Percentiles rank a stretch among this genome's conserved stretches.
phyloP scores from a whole-genome alignment of 2,113 vertebrate genomes.

The Ochotona princeps region DNA sequence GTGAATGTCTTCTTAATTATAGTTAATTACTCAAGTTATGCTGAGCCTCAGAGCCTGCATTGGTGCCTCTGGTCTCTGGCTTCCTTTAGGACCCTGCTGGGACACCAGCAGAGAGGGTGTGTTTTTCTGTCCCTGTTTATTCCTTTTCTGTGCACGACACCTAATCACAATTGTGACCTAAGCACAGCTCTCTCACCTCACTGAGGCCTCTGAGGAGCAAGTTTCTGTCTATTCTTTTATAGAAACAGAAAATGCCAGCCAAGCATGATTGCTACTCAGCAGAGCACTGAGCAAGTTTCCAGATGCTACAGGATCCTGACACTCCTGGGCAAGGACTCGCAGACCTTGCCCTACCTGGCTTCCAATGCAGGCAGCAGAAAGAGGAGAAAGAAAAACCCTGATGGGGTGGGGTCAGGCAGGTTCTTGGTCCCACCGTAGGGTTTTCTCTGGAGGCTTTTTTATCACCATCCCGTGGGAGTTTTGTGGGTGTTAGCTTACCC shows the following conservation, averaged over 20 bases:
- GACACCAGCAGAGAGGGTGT: neutral
- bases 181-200: neutral
- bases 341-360: conserved; percentile 33
- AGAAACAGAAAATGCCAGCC: conserved; percentile 66
- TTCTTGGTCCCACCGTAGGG: neutral
- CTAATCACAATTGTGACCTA: neutral
- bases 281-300: neutral
- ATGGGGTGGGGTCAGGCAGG: neutral
- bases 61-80: neutral
- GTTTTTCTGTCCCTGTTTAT: neutral
- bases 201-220: neutral
- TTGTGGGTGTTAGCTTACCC: neutral
- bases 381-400: neutral
- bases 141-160: neutral
- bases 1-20: conserved; percentile 46
- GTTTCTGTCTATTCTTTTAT: conserved; percentile 53
- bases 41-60: neutral
- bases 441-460: neutral
- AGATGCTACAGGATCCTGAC: neutral
- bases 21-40: conserved; percentile 31
- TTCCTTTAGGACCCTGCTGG: neutral
- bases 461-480: neutral
- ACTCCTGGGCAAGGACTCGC: neutral
- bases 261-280: conserved; percentile 53
- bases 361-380: neutral